Percentiles rank a stretch among this genome's conserved stretches.
Evolutionary conservation across 2,113 vertebrate species (phyloP).

Genomic region (Tragulus kanchil): DNA sequence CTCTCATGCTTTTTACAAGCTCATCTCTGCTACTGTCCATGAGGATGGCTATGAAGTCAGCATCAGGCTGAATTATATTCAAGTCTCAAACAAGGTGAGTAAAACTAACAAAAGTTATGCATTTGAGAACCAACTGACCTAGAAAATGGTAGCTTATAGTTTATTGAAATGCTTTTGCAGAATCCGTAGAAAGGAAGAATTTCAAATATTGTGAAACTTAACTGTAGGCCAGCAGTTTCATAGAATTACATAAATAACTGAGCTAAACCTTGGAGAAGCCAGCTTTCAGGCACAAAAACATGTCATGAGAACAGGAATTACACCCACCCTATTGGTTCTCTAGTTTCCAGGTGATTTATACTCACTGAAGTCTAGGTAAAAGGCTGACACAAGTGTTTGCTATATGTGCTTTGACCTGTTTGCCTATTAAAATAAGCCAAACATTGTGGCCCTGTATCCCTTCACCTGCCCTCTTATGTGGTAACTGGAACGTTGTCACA

Average conservation of each 20-base stretch:
- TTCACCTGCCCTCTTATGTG: neutral
- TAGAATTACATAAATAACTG: slow-evolving; percentile 9
- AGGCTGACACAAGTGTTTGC: slow-evolving; percentile 29
- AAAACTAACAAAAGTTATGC: slow-evolving; percentile 15
- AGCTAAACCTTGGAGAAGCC: neutral
- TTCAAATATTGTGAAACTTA: neutral
- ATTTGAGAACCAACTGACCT: neutral
- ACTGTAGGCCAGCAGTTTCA: neutral
- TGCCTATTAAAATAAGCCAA: slow-evolving; percentile 48
- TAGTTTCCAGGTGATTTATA: neutral
- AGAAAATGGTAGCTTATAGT: neutral
- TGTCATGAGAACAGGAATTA: neutral
- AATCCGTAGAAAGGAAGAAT: neutral
- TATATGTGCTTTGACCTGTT: neutral
- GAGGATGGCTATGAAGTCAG: slow-evolving; percentile 92
- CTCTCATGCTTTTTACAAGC: slow-evolving; percentile 86
- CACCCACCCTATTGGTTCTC: neutral
- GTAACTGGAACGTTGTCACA: neutral
- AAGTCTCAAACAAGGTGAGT: slow-evolving; percentile 88
- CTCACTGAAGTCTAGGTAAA: neutral
- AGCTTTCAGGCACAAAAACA: neutral
- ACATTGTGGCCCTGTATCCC: neutral
- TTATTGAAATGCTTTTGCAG: slow-evolving; percentile 28
- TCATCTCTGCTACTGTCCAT: slow-evolving; percentile 92
- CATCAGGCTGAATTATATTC: slow-evolving; percentile 92